Evolutionary conservation across 2,888 invertebrate genomes (phyloP), one percentile per base, ranked within the genome.

Genomic region (Melipona bicolor): DNA sequence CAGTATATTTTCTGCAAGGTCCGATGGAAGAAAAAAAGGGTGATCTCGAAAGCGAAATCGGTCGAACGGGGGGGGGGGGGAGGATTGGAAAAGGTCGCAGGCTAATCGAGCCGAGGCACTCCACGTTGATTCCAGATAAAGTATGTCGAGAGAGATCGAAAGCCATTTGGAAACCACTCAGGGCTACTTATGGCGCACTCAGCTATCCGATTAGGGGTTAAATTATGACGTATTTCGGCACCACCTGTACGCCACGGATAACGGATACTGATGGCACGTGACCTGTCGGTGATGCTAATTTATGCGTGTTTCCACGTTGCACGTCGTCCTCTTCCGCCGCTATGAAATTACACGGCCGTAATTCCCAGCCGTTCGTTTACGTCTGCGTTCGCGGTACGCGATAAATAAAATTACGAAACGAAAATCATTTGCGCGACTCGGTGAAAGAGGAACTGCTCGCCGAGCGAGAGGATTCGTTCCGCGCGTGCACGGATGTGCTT

Each of bases 191-290:
- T 59, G 86, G 77, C 78, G 67, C 83, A 77, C 86, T 83, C 83
- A 77, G 67, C 77, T 69, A 88, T 84, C 88, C 88, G 88, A 88
- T 88, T 88, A 88, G 80, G 64, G 84, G 82, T 84, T 86, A 88
- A 88, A 88, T 88, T 88, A 88, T 88, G 88, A 88, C 84, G 72
- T 88, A 88, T 88, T 88, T 83, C 82, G 72, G 72, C 77, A 77
- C 78, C 82, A 83, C 80, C 80, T 84, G 84, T 82, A 84, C 89
- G 70, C 72, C 78, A 81, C 69, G 84, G 85, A 84, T 86, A 88
- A 89, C 85, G 83, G 83, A 81, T 84, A 70, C 82, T 74, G 84
- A 89, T 82, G 82, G 82, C 76, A 83, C 85, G 83, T 84, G 87
- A 88, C 83, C 83, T 70, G 73, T 68, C 86, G 79, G 43, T 77